Percentiles rank a stretch among this genome's conserved stretches.
Evolutionary conservation across 1,140 invertebrate genomes (phyloP).

Genomic region (Drosophila rufa): DNA sequence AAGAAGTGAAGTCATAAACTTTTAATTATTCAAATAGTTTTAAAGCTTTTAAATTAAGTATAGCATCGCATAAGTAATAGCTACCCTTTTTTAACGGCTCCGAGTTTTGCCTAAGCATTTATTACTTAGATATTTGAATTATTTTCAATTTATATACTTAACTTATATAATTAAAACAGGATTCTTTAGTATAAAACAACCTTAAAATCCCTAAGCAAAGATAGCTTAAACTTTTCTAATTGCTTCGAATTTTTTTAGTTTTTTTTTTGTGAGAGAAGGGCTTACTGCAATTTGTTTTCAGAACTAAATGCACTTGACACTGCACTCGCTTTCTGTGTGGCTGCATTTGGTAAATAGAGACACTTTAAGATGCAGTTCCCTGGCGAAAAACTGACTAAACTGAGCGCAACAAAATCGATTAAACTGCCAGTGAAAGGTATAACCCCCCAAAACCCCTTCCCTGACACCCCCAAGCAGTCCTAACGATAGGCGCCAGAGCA

Average conservation of each 20-base stretch:
- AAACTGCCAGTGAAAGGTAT: not conserved
- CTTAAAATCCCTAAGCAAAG: no score
- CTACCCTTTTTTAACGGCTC: no score
- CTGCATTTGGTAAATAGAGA: slow-evolving; percentile 9
- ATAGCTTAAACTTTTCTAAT: not conserved
- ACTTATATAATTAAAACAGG: not conserved
- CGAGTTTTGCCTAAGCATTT: no score
- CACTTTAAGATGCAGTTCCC: slow-evolving; percentile 2
- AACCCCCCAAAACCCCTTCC: not conserved
- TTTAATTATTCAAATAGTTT: not conserved
- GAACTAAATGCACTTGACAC: slow-evolving; percentile 1
- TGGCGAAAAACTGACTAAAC: slow-evolving; percentile 8
- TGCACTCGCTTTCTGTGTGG: slow-evolving; percentile 6
- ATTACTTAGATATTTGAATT: no score
- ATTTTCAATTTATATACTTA: not conserved
- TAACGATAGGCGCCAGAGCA: slow-evolving; percentile 37
- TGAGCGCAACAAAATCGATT: slow-evolving; percentile 37
- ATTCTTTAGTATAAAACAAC: no score
- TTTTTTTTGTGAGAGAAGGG: not conserved
- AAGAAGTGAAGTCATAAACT: not conserved
- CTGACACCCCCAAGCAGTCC: not conserved
- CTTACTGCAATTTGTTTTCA: slow-evolving; percentile 5
- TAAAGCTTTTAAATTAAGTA: not conserved
- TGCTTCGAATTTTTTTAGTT: not conserved
- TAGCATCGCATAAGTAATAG: no score